phyloP scores from a whole-genome alignment of 2,797 vertebrate genomes.

The Poecilia velifera region DNA sequence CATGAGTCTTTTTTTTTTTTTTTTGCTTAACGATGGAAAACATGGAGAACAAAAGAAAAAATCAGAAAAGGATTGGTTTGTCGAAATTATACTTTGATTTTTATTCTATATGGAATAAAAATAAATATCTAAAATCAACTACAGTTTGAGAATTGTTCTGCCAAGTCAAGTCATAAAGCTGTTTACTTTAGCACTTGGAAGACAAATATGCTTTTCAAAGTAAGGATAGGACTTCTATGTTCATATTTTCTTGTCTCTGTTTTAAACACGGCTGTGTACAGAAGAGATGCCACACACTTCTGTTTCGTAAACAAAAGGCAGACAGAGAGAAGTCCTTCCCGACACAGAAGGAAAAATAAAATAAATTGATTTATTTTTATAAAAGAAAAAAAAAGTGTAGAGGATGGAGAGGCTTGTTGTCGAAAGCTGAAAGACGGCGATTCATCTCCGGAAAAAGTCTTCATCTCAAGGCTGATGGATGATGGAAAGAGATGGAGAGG shows the following conservation, averaged over 20 bases:
- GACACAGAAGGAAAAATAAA: constrained; percentile 18
- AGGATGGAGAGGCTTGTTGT: constrained; percentile 32
- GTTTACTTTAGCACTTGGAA: background rate
- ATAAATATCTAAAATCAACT: background rate
- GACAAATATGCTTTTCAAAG: background rate
- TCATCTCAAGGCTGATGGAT: constrained; percentile 64
- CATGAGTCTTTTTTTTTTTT: background rate
- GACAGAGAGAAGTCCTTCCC: background rate
- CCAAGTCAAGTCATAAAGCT: background rate
- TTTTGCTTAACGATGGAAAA: background rate
- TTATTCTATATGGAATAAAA: background rate
- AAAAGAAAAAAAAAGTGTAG: constrained; percentile 17
- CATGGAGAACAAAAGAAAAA: background rate
- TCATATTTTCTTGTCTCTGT: background rate
- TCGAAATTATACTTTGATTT: too few relatives aligned
- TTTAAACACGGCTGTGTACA: background rate
- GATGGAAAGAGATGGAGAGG: constrained; percentile 32
- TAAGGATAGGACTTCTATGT: background rate
- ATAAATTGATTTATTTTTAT: constrained; percentile 21
- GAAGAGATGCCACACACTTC: background rate
- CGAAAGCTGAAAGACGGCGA: constrained; percentile 61
- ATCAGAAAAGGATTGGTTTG: background rate
- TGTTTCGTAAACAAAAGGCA: background rate
- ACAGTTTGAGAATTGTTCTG: background rate
- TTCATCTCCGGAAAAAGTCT: constrained; percentile 60